Conservation (phyloP, 2,888 invertebrate species). For the Noctua pronuba region DNA sequence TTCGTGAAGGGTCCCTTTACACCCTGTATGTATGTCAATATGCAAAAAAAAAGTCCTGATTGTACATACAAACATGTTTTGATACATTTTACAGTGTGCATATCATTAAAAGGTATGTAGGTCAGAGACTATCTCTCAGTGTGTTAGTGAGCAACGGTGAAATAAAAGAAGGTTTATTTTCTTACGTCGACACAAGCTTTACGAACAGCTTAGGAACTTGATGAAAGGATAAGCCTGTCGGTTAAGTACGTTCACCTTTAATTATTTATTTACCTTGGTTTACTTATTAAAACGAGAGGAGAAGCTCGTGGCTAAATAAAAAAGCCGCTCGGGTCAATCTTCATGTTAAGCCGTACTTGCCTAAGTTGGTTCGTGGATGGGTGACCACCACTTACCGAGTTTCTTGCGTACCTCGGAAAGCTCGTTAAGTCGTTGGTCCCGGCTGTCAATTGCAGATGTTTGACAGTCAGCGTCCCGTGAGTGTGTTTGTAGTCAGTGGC, state of each 20-base stretch:
- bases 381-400: no score
- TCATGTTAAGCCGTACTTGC: no score
- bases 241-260: neutral
- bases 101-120: neutral
- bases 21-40: no score
- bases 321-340: no score
- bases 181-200: neutral
- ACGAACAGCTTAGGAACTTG: neutral
- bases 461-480: no score
- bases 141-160: neutral
- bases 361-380: no score
- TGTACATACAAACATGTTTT: neutral
- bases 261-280: constrained; percentile 6
- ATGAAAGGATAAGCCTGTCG: constrained; percentile 11
- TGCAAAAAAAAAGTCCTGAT: neutral
- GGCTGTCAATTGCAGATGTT: no score
- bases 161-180: neutral
- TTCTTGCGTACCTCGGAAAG: no score
- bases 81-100: neutral
- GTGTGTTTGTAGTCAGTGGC: no score
- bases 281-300: neutral
- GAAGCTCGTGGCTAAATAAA: no score
- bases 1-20: no score
- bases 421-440: no score
- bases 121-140: constrained; percentile 9